A percentile compares a stretch with the other conserved stretches of the same genome.
These are phyloP conservation scores for Sicus ferrugineus DNA, from an alignment of 2,888 invertebrate species.

Conservation along the genomic window DNA sequence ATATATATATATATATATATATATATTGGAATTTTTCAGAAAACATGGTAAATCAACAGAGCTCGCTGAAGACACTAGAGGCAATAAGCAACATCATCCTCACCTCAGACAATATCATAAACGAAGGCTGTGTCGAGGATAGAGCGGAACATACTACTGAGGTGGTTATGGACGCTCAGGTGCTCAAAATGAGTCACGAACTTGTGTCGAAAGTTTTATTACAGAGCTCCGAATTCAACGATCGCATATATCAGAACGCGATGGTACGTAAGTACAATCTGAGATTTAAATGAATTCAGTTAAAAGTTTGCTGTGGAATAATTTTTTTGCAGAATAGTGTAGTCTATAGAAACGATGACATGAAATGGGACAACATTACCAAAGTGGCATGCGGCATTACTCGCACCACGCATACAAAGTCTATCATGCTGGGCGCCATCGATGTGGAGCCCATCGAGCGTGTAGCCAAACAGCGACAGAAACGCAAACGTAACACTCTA, in stretches of 20 bases:
- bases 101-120: constrained; percentile 51
- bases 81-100: constrained; percentile 52
- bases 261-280: constrained; percentile 50
- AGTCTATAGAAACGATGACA: constrained; percentile 44
- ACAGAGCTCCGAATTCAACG: constrained; percentile 54
- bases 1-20: not conserved
- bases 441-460: constrained; percentile 55
- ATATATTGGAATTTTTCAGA: constrained; percentile 32
- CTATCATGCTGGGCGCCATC: constrained; percentile 56
- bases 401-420: constrained; percentile 46
- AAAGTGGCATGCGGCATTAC: constrained; percentile 44
- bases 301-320: not conserved
- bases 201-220: constrained; percentile 56
- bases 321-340: constrained; percentile 40
- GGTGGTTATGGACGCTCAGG: constrained; percentile 62
- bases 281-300: not conserved
- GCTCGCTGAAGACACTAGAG: constrained; percentile 39
- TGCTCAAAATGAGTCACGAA: constrained; percentile 59
- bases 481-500: constrained; percentile 52
- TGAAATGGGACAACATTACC: constrained; percentile 53
- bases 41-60: constrained; percentile 36
- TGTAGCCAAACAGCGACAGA: constrained; percentile 55
- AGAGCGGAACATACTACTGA: constrained; percentile 59
- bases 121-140: constrained; percentile 50
- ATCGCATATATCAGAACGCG: constrained; percentile 54